A percentile compares a stretch with the other conserved stretches of the same genome.
Evolutionary conservation across 2,888 invertebrate species (phyloP).

Genomic region (Dynastes maya): DNA sequence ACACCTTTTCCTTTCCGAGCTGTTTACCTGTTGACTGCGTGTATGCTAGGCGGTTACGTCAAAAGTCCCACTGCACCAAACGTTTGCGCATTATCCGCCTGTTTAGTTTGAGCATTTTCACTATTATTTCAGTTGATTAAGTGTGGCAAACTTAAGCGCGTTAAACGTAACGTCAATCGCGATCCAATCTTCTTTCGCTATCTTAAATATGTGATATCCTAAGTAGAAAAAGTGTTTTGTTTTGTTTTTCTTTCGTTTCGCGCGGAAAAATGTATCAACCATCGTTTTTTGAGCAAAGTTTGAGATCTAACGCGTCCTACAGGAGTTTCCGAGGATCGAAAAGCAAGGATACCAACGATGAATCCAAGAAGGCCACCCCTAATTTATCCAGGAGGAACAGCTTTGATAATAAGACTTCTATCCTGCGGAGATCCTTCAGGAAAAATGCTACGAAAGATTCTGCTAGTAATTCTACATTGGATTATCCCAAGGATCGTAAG

Average conservation of each 20-base stretch:
- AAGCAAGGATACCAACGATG: not conserved
- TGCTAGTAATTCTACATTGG: not conserved
- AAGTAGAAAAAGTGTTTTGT: not conserved
- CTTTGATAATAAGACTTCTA: conserved; percentile 38
- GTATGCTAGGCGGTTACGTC: conserved; percentile 29
- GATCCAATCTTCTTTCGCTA: not conserved
- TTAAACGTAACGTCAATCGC: not conserved
- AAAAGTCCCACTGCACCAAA: conserved; percentile 13
- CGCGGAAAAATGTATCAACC: conserved; percentile 37
- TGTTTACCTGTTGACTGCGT: conserved; percentile 14
- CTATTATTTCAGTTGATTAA: conserved; percentile 11
- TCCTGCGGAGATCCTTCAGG: conserved; percentile 29
- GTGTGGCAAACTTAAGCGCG: conserved; percentile 4
- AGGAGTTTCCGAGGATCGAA: conserved; percentile 36
- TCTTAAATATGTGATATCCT: conserved; percentile 20
- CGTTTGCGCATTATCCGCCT: conserved; percentile 13
- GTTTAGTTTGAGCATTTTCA: conserved; percentile 3
- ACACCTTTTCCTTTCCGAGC: conserved; percentile 27
- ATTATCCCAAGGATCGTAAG: not conserved
- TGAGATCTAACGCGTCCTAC: conserved; percentile 22
- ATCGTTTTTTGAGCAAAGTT: conserved; percentile 42
- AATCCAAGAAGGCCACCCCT: conserved; percentile 2
- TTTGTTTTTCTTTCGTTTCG: no score
- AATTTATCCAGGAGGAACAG: conserved; percentile 41
- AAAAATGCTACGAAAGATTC: conserved; percentile 11